Evolutionary conservation across 2,888 invertebrate genomes (phyloP), one percentile per base, ranked within the genome.

Genomic region (Drosophila hawaiiensis): DNA sequence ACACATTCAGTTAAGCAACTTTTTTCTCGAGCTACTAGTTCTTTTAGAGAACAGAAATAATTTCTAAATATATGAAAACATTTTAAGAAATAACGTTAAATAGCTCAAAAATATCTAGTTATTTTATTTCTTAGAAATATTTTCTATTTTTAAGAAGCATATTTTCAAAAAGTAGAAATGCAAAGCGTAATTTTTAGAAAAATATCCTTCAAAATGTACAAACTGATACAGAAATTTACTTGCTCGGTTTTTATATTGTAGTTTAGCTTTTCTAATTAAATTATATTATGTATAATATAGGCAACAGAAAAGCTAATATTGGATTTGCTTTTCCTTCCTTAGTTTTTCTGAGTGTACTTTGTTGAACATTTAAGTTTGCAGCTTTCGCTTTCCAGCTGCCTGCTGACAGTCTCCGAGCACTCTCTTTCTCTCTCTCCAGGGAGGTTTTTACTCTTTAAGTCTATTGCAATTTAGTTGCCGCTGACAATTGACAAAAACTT

Each of bases 1-100:
- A 95, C 95, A 91, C 95, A 95, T 93, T 95, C 95, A 93, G 96
- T 96, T 0, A 95, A 95, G 0, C 95, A 94, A 0, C 88, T 93
- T 95, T 96, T 96, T 95, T 96, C 95, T 90, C 95, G 95, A 7
- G 95, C 94, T 80, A 90, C 90, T 74, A 54, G 94, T 93, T 95
- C 95, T 95, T 95, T 95, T 95, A 75, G 94, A 94, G 7, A 4
- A 47, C 14, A 47, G 4, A 47, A 47, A 16, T 25, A 16, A 4
- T 16, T 25, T 47, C 7, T 12, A 43, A 6, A 12, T 22, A 12
- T 43, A 14, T 5, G 12, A 22, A 22, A 43, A 3, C 12, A 12
- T 12, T 3, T 2, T 1, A 31, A 5, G 5, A 22, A 43, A n/a
- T n/a, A 14, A 35, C 2, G 2, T 16, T 12, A 2, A 12, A 12